These are phyloP conservation scores for Cancer borealis DNA, from an alignment of 2,888 invertebrate species.

Conservation along the genomic window DNA sequence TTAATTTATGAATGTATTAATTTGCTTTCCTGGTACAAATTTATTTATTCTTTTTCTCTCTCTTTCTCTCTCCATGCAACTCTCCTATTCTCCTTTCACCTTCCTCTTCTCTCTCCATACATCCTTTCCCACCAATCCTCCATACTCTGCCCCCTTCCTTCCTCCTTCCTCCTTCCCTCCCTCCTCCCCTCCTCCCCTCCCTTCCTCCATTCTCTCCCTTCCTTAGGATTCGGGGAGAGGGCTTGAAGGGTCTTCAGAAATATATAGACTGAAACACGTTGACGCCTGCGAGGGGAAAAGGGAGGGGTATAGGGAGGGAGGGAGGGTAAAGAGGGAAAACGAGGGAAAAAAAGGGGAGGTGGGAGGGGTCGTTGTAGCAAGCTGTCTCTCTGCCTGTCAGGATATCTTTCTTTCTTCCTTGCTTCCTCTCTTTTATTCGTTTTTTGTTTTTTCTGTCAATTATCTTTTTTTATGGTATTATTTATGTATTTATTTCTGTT, in stretches of 20 bases:
- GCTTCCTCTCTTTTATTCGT: too few species aligned
- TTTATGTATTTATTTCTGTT: neutral
- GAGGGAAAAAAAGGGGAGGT: neutral
- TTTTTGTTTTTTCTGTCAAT: too few species aligned
- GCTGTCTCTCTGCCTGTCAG: neutral
- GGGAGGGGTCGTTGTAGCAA: neutral
- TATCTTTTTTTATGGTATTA: neutral
- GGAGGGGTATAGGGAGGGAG: neutral
- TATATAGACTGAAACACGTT: conserved; percentile 20
- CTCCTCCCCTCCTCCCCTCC: neutral
- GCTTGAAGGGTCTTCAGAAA: neutral
- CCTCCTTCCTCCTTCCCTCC: neutral
- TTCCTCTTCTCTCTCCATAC: neutral
- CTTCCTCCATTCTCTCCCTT: neutral
- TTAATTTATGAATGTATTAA: neutral
- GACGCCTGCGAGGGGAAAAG: neutral
- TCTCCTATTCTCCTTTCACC: neutral
- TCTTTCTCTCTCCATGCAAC: neutral
- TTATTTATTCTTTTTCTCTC: neutral
- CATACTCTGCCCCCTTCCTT: neutral
- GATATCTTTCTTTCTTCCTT: neutral
- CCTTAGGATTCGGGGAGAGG: neutral
- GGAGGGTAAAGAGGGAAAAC: neutral
- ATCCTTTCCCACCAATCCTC: neutral
- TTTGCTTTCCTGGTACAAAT: neutral